Percentiles rank a stretch among this genome's conserved stretches.
Conservation (phyloP, 2,113 vertebrate genomes). For the Phalacrocorax pelagicus region DNA sequence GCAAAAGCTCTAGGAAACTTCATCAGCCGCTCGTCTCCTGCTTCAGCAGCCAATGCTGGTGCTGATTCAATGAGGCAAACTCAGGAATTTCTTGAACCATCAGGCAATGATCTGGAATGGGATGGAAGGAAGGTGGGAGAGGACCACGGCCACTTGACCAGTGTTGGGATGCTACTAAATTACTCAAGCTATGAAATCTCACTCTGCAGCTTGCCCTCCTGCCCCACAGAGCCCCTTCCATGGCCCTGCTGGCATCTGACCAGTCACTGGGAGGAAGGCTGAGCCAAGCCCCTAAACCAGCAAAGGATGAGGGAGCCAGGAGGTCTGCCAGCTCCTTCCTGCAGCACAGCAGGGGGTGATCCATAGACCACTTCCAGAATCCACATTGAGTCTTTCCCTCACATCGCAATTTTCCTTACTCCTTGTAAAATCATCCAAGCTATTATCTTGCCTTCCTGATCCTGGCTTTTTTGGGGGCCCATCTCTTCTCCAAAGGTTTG, state of each 20-base stretch:
- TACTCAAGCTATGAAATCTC: neutral
- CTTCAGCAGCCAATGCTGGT: neutral
- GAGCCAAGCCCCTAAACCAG: neutral
- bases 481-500: neutral
- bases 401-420: neutral
- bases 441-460: neutral
- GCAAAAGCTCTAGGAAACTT: neutral
- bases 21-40: rapidly evolving
- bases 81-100: neutral
- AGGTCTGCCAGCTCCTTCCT: neutral
- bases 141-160: neutral
- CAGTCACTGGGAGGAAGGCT: neutral
- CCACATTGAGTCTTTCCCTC: neutral
- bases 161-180: neutral
- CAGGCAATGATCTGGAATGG: neutral
- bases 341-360: neutral
- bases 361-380: neutral
- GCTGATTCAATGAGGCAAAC: neutral
- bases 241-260: neutral
- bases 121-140: neutral
- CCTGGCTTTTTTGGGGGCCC: rapidly evolving
- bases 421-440: neutral
- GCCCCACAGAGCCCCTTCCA: neutral
- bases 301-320: neutral
- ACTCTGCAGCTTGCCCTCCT: neutral